Evolutionary conservation across 2,888 invertebrate genomes (phyloP).

Genomic region (Augochlorella aurata): DNA sequence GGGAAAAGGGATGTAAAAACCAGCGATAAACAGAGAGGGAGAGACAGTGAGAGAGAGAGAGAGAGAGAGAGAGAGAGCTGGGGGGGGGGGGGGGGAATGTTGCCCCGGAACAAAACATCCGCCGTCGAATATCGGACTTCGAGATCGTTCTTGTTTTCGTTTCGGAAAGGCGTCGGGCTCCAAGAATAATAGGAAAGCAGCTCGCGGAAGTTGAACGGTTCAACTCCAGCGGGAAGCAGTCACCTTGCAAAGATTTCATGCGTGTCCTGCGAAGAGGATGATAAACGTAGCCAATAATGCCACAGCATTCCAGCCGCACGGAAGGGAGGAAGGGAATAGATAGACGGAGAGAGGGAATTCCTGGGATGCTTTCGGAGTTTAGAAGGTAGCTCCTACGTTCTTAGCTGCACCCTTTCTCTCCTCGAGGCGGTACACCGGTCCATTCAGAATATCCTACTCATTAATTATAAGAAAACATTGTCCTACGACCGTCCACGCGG

Average conservation of each 20-base stretch:
- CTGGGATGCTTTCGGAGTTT: slow-evolving; percentile 71
- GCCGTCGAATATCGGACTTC: slow-evolving; percentile 54
- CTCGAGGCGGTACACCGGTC: slow-evolving; percentile 75
- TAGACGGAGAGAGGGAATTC: slow-evolving; percentile 65
- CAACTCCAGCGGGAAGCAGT: slow-evolving; percentile 27
- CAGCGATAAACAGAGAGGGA: slow-evolving; percentile 1
- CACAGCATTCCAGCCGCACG: slow-evolving; percentile 63
- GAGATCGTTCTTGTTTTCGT: background rate
- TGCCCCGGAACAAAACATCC: slow-evolving; percentile 39
- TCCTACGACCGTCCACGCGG: slow-evolving; percentile 64
- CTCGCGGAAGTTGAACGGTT: background rate
- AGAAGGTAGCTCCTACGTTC: slow-evolving; percentile 73
- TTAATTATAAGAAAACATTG: slow-evolving; percentile 81
- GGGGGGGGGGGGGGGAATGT: slow-evolving; percentile 32
- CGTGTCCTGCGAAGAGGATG: slow-evolving; percentile 59
- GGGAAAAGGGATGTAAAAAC: slow-evolving; percentile 48
- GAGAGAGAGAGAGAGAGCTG: slow-evolving; percentile 12
- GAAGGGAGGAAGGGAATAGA: slow-evolving; percentile 23
- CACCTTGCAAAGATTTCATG: slow-evolving; percentile 59
- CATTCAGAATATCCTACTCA: slow-evolving; percentile 76
- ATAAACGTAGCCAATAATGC: slow-evolving; percentile 72
- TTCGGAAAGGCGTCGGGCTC: background rate
- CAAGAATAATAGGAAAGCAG: slow-evolving; percentile 7
- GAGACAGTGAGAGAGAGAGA: slow-evolving; percentile 1
- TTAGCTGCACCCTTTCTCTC: slow-evolving; percentile 76